Evolutionary conservation across 2,113 vertebrate genomes (phyloP).

Genomic region (Pandion haliaetus): DNA sequence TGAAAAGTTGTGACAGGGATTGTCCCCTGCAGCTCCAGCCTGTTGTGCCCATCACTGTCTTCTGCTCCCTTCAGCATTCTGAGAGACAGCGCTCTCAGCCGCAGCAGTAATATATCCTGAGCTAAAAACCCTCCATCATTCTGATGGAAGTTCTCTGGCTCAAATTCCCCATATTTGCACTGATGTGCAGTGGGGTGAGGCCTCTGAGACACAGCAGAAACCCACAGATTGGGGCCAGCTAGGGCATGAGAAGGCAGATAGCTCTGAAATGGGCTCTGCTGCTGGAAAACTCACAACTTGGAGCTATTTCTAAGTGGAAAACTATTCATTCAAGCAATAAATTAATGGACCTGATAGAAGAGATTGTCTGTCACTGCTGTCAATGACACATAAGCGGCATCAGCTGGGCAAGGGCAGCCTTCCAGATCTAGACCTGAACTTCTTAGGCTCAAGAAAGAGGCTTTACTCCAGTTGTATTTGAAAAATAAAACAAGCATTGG

Average conservation of each 20-base stretch:
- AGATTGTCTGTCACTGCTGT: not conserved
- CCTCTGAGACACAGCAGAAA: not conserved
- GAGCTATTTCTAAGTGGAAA: not conserved
- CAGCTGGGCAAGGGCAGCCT: not conserved
- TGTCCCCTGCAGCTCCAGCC: not conserved
- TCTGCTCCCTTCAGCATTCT: not conserved
- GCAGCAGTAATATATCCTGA: not conserved
- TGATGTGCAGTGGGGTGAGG: not conserved
- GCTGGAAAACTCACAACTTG: not conserved
- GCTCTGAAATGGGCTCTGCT: not conserved
- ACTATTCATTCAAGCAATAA: not conserved
- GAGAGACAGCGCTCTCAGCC: not conserved
- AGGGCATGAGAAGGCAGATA: not conserved
- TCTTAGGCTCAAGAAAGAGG: not conserved
- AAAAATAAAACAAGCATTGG: not conserved
- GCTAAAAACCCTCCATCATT: accelerated
- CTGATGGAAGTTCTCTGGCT: not conserved
- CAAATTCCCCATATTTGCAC: not conserved
- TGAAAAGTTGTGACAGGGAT: not conserved
- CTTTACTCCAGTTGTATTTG: not conserved
- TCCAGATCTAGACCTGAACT: not conserved
- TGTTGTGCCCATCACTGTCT: not conserved
- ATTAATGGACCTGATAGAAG: not conserved
- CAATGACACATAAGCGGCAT: not conserved
- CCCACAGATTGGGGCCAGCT: not conserved